These are phyloP conservation scores for Cavia porcellus DNA, from an alignment of 2,113 vertebrate genomes.

Conservation along the genomic window DNA sequence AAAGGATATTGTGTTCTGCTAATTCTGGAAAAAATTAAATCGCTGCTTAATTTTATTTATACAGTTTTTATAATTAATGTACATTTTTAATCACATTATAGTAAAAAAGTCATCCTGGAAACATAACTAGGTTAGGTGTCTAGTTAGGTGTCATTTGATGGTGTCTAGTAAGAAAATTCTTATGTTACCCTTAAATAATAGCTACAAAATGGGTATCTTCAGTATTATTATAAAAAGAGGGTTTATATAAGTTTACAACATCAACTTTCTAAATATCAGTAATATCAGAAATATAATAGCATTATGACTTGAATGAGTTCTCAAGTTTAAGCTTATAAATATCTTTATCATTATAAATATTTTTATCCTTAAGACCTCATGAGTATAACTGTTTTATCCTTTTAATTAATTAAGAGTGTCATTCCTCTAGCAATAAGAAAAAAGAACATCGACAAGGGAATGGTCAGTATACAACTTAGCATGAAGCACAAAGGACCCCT, in stretches of 20 bases:
- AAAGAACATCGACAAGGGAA: constrained; percentile 65
- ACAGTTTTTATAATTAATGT: constrained; percentile 88
- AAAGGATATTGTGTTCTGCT: not conserved
- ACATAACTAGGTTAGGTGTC: constrained; percentile 79
- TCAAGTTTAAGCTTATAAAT: constrained; percentile 71
- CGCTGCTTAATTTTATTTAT: constrained; percentile 84
- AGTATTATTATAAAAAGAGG: constrained; percentile 84
- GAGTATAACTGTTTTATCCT: constrained; percentile 63
- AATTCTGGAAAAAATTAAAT: constrained; percentile 78
- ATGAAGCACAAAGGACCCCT: constrained; percentile 62
- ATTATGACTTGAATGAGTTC: constrained; percentile 38
- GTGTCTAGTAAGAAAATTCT: constrained; percentile 84
- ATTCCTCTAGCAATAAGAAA: constrained; percentile 61
- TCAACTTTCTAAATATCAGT: constrained; percentile 34
- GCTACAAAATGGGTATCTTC: constrained; percentile 82
- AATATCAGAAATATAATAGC: not conserved
- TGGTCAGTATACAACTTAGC: constrained; percentile 45
- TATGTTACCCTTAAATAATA: constrained; percentile 85
- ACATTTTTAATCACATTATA: constrained; percentile 87
- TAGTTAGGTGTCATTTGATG: constrained; percentile 63
- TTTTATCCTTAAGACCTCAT: constrained; percentile 61
- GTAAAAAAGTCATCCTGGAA: constrained; percentile 84
- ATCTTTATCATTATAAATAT: constrained; percentile 38
- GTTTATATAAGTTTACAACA: constrained; percentile 82
- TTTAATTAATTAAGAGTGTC: constrained; percentile 66